phyloP scores from a whole-genome alignment of 2,113 vertebrate genomes.

The Cyanoderma ruficeps region DNA sequence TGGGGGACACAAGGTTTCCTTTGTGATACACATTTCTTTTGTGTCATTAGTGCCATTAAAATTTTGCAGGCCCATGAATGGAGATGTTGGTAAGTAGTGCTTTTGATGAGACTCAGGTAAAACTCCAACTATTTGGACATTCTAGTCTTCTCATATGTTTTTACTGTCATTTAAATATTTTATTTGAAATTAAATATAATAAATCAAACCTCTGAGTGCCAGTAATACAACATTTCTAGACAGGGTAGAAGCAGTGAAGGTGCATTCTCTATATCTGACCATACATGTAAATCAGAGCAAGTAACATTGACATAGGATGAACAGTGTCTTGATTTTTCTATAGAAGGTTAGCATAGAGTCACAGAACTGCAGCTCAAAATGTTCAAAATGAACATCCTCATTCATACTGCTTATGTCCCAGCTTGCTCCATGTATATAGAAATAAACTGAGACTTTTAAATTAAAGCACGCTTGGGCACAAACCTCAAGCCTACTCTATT shows the following conservation, averaged over 20 bases:
- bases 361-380: background rate
- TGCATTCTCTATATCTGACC: background rate
- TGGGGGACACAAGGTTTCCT: background rate
- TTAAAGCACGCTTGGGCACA: background rate
- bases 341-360: background rate
- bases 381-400: background rate
- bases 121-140: background rate
- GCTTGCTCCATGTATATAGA: background rate
- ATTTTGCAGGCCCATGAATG: background rate
- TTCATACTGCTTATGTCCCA: background rate
- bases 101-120: background rate
- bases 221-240: background rate
- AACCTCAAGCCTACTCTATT: background rate
- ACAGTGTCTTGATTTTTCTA: background rate
- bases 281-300: background rate
- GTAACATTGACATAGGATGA: background rate
- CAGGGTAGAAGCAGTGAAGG: background rate
- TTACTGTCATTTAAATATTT: background rate
- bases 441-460: background rate
- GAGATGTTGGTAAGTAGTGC: background rate
- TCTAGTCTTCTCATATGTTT: background rate
- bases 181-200: background rate
- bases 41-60: background rate
- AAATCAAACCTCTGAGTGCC: background rate
- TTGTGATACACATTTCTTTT: background rate